Percentiles rank a stretch among this genome's conserved stretches.
phyloP scores from a whole-genome alignment of 2,113 vertebrate species.

The Tetrax tetrax region DNA sequence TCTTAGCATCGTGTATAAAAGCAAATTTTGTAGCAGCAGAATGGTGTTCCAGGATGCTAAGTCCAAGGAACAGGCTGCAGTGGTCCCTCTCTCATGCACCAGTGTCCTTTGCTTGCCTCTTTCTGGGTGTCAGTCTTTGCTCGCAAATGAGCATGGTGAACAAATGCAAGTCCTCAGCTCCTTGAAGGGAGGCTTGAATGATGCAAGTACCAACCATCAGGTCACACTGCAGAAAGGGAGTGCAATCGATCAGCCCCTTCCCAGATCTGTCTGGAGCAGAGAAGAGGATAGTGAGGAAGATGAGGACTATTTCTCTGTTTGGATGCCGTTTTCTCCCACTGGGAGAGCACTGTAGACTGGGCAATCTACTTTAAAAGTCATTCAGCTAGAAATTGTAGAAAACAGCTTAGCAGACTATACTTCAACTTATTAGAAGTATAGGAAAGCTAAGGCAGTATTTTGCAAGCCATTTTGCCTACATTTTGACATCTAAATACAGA shows the following conservation, averaged over 20 bases:
- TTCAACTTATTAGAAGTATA: not conserved
- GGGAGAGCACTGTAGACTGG: not conserved
- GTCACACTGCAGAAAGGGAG: not conserved
- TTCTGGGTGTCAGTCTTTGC: not conserved
- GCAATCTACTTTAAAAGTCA: not conserved
- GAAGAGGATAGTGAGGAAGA: not conserved
- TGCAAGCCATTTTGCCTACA: not conserved
- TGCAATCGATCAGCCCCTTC: not conserved
- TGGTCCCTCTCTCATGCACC: not conserved
- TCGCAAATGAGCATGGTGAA: not conserved
- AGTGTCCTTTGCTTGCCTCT: not conserved
- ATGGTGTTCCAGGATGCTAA: not conserved
- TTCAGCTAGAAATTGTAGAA: not conserved
- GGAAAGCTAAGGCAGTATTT: not conserved
- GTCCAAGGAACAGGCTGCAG: not conserved
- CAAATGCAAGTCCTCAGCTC: not conserved
- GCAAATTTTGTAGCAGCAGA: not conserved
- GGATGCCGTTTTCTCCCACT: not conserved
- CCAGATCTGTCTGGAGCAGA: not conserved
- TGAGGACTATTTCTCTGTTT: not conserved
- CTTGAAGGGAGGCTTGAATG: not conserved
- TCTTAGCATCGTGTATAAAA: not conserved
- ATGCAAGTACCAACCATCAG: not conserved
- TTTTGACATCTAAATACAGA: not conserved
- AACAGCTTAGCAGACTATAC: not conserved